These are phyloP conservation scores for Zoanthus sansibaricus DNA, from an alignment of 92 coral and sea anemone species.

Conservation along the genomic window DNA sequence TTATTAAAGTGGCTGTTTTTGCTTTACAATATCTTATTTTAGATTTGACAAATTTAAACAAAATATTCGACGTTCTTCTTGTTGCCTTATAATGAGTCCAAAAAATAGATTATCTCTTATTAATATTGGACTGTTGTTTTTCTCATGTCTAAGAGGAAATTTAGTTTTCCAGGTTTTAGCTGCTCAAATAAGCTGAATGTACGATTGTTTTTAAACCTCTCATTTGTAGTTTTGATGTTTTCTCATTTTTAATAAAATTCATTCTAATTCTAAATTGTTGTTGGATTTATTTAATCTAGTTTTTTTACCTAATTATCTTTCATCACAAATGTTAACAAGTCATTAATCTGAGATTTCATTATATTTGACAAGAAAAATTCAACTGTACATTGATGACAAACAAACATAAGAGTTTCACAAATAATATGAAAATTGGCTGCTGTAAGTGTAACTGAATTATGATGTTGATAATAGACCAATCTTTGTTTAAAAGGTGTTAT, in stretches of 20 bases:
- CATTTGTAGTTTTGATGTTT: not conserved
- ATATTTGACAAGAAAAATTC: not conserved
- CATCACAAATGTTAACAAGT: not conserved
- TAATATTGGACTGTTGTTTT: not conserved
- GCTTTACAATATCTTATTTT: not conserved
- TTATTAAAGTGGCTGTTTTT: not conserved
- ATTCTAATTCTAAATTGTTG: not conserved
- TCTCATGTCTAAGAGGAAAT: not conserved
- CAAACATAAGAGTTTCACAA: too few species aligned
- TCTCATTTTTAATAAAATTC: not conserved
- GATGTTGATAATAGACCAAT: too few species aligned
- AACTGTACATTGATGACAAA: not conserved
- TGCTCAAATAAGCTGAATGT: not conserved
- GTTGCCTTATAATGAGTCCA: not conserved
- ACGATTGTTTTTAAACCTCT: not conserved
- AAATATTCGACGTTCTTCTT: not conserved
- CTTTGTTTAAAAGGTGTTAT: too few species aligned
- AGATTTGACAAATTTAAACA: not conserved
- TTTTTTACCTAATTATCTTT: slow-evolving; percentile 10
- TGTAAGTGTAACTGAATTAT: too few species aligned
- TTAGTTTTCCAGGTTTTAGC: not conserved
- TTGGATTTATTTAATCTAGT: not conserved
- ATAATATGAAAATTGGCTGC: too few species aligned
- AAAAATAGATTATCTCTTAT: not conserved
- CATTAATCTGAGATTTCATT: slow-evolving; percentile 14